These are phyloP conservation scores for Boloria euphrosyne DNA, from an alignment of 2,888 invertebrate species.

Conservation along the genomic window DNA sequence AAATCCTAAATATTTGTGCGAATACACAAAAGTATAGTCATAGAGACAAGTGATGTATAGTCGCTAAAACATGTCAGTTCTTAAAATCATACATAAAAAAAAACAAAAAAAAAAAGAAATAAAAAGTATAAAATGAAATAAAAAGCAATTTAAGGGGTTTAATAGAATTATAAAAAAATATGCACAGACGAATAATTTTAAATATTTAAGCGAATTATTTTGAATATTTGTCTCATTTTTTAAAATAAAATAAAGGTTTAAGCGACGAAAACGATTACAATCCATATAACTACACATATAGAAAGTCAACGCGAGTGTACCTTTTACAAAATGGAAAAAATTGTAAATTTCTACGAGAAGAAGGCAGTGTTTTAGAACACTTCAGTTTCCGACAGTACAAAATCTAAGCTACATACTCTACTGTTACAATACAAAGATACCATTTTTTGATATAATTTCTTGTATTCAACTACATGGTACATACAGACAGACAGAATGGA, in stretches of 20 bases:
- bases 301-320: conserved; percentile 14
- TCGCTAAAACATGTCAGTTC: conserved; percentile 12
- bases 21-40: conserved; percentile 40
- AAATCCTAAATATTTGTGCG: conserved; percentile 13
- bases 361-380: conserved; percentile 57
- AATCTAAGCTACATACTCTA: conserved; percentile 38
- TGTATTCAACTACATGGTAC: background rate
- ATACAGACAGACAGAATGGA: conserved; percentile 5
- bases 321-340: conserved; percentile 34
- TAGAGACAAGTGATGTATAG: conserved; percentile 39
- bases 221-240: no score
- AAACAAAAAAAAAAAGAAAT: background rate
- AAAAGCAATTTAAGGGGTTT: no score
- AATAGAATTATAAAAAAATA: no score
- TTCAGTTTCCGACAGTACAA: conserved; percentile 42
- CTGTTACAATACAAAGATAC: conserved; percentile 25
- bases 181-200: no score
- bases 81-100: background rate
- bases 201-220: no score
- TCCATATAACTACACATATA: background rate
- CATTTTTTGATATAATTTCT: conserved; percentile 18
- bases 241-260: no score
- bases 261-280: conserved; percentile 7
- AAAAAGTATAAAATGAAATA: background rate
- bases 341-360: conserved; percentile 43